phyloP scores from a whole-genome alignment of 2,113 vertebrate genomes.

The Aspidoscelis tigris region DNA sequence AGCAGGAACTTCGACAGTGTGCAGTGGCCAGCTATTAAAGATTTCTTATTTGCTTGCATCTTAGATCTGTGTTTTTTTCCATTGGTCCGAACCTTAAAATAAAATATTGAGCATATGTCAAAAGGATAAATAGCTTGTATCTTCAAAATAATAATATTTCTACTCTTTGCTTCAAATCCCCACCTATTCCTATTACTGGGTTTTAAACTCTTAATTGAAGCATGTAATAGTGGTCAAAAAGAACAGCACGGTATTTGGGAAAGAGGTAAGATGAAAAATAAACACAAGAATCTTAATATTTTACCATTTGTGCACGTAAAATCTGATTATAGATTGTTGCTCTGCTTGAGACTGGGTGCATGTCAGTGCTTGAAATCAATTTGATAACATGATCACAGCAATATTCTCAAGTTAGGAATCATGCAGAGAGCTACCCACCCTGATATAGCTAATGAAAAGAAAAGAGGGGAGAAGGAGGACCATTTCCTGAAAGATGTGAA shows the following conservation, averaged over 20 bases:
- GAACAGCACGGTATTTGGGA: neutral
- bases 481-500: conserved; percentile 58
- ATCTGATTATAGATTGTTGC: conserved; percentile 41
- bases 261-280: conserved; percentile 44
- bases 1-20: conserved; percentile 52
- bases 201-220: conserved; percentile 51
- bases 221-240: conserved; percentile 25
- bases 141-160: conserved; percentile 51
- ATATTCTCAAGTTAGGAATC: conserved; percentile 56
- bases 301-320: conserved; percentile 57
- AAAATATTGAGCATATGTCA: conserved; percentile 58
- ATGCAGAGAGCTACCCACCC: conserved; percentile 54
- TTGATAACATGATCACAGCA: conserved; percentile 43
- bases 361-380: conserved; percentile 69
- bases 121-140: conserved; percentile 61
- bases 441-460: conserved; percentile 66
- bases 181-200: conserved; percentile 39
- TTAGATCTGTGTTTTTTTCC: conserved; percentile 56
- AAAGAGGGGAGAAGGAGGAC: conserved; percentile 42
- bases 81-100: conserved; percentile 71
- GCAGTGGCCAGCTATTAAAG: conserved; percentile 43
- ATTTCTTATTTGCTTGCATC: conserved; percentile 48
- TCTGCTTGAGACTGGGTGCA: conserved; percentile 49
- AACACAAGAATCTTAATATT: conserved; percentile 48
- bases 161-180: conserved; percentile 67